phyloP scores from a whole-genome alignment of 2,888 invertebrate species.

The Pterostichus niger region DNA sequence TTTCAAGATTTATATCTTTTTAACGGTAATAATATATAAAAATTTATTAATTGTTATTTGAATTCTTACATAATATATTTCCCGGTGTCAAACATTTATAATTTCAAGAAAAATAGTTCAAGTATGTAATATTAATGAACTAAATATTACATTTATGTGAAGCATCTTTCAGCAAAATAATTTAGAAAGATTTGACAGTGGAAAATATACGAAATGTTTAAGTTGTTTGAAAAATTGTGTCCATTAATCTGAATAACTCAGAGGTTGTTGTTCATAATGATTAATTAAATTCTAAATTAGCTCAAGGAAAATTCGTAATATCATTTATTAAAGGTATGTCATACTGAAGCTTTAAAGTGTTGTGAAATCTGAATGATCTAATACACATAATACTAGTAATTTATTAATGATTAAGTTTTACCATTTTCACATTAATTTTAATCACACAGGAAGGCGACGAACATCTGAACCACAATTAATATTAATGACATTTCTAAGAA shows the following conservation, averaged over 20 bases:
- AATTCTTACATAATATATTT: not conserved
- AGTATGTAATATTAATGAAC: too few relatives aligned
- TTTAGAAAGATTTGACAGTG: too few relatives aligned
- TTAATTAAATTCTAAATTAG: constrained; percentile 23
- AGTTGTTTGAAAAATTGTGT: not conserved
- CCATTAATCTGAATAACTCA: constrained; percentile 17
- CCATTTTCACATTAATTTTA: constrained; percentile 9
- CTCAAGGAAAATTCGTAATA: constrained; percentile 39
- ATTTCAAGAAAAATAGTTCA: not conserved
- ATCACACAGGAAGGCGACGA: constrained; percentile 34
- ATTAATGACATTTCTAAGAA: constrained; percentile 17
- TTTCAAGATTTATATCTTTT: constrained; percentile 4
- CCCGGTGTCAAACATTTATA: not conserved
- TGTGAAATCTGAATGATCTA: constrained; percentile 27
- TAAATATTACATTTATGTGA: too few relatives aligned
- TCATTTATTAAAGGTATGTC: constrained; percentile 27
- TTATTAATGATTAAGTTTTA: constrained; percentile 15
- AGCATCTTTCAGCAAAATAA: too few relatives aligned
- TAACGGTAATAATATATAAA: constrained; percentile 6
- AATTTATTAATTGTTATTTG: not conserved
- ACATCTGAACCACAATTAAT: constrained; percentile 26
- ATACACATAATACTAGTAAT: not conserved
- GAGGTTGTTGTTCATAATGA: constrained; percentile 11
- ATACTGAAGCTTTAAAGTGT: not conserved
- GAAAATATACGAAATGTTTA: too few relatives aligned